Evolutionary conservation across 2,888 invertebrate genomes (phyloP), one percentile per base, ranked within the genome.

Genomic region (Apodemia mormo): DNA sequence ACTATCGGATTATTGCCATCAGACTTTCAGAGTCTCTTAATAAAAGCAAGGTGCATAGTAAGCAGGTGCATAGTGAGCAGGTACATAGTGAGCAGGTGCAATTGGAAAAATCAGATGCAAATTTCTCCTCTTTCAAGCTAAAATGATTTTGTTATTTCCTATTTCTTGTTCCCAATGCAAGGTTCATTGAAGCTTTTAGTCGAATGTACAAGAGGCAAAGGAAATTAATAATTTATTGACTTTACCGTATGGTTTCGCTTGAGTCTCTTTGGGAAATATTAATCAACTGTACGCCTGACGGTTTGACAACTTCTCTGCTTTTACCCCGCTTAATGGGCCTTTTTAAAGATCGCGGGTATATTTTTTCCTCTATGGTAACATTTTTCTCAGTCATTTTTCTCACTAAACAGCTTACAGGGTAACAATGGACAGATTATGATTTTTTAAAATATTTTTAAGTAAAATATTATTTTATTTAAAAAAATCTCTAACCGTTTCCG

Each of bases 181-280:
- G n/a, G 52, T 54, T 64, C 29, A 64, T 64, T 33, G 30, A 61
- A 37, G 33, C 61, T 64, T 64, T 64, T 64, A 64, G 30, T 5
- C 61, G 37, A 37, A 58, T 8, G 58, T 58, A 30, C 14, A 10
- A 33, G 61, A 33, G 61, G 61, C n/a, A 2, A 14, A 14, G 14
- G 14, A 64, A 64, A 33, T 64, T 37, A 64, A 64, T 64, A 33
- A 64, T 64, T 33, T 64, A 64, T 64, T 64, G 33, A 37, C 33
- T 33, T 37, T 37, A 37, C 61, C 37, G 33, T 64, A 7, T 64
- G 33, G 61, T 37, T 64, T 64, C 61, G 61, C 61, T 64, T 37
- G 14, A 64, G 61, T n/a, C 61, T 33, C 61, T 64, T 64, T 37
- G n/a, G 14, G 61, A 64, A 64, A 64, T 64, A 64, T 64, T 64